These are phyloP conservation scores for Eutolmus rufibarbis DNA, from an alignment of 2,888 invertebrate species.

Conservation along the genomic window DNA sequence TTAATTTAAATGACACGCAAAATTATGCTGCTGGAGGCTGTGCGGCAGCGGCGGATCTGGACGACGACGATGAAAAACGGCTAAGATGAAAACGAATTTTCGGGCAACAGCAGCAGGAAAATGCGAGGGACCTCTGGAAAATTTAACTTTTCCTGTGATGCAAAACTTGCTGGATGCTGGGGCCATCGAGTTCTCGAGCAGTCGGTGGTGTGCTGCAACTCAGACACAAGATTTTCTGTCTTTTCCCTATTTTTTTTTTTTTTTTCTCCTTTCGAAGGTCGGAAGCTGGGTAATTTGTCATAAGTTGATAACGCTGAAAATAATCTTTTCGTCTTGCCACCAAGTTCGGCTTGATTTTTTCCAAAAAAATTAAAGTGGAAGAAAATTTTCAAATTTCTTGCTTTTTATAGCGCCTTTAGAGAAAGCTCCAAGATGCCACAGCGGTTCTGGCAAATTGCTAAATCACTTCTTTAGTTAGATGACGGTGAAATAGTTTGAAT, in stretches of 20 bases:
- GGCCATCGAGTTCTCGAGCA: background rate
- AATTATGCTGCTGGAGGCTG: slow-evolving; percentile 35
- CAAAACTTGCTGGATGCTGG: background rate
- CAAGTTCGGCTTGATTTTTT: background rate
- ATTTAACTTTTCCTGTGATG: slow-evolving; percentile 13
- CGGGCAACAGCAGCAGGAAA: background rate
- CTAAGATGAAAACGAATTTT: background rate
- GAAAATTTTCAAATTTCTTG: background rate
- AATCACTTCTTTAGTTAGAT: background rate
- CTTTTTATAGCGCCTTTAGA: background rate
- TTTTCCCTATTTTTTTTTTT: background rate
- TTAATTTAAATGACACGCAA: slow-evolving; percentile 44
- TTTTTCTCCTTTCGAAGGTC: background rate
- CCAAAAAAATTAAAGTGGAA: background rate
- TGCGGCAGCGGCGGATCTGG: background rate
- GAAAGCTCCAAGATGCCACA: background rate
- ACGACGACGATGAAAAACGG: background rate
- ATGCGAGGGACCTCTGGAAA: background rate
- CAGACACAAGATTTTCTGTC: background rate
- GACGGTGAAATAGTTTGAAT: background rate
- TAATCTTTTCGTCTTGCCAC: background rate
- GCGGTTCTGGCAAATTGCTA: background rate
- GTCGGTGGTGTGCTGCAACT: background rate
- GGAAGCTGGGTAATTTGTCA: slow-evolving; percentile 1
- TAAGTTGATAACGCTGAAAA: background rate